phyloP scores from a whole-genome alignment of 2,797 vertebrate species.

The Coreius guichenoti region DNA sequence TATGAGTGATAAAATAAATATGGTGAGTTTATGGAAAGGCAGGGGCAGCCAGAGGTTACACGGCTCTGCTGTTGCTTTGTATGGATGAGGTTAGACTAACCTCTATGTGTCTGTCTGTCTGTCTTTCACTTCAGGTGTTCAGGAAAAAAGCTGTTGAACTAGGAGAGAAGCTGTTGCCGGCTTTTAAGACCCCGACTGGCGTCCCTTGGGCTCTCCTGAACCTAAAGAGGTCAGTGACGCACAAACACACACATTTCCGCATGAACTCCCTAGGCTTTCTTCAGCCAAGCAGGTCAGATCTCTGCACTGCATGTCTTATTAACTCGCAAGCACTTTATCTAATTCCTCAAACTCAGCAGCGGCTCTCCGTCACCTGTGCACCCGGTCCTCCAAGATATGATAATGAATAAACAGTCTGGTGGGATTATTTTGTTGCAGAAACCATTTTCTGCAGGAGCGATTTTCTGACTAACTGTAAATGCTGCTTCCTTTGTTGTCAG shows the following conservation, averaged over 20 bases:
- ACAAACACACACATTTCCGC: constrained; percentile 28
- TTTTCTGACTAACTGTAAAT: neutral
- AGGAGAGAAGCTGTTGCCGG: constrained; percentile 94
- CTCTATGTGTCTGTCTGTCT: constrained; percentile 43
- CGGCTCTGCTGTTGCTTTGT: neutral
- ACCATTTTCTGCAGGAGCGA: neutral
- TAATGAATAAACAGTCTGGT: neutral
- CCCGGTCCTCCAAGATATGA: neutral
- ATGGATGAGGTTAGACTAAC: neutral
- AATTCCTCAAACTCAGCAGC: neutral
- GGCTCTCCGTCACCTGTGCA: constrained; percentile 15
- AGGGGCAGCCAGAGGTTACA: constrained; percentile 17
- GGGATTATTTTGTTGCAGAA: neutral
- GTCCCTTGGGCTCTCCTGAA: constrained; percentile 98
- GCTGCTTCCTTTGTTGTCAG: neutral
- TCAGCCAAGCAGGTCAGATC: constrained; percentile 21
- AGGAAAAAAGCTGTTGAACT: constrained; percentile 94
- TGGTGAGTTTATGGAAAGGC: constrained; percentile 23
- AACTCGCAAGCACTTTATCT: neutral
- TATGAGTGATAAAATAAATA: constrained; percentile 48
- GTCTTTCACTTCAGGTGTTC: constrained; percentile 83
- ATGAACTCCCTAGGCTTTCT: constrained; percentile 17
- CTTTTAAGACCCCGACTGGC: constrained; percentile 96
- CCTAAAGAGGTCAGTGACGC: constrained; percentile 90
- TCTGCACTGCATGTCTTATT: constrained; percentile 11